A percentile compares a stretch with the other conserved stretches of the same genome.
Conservation (phyloP, 2,113 vertebrate species). For the Bufo gargarizans region DNA sequence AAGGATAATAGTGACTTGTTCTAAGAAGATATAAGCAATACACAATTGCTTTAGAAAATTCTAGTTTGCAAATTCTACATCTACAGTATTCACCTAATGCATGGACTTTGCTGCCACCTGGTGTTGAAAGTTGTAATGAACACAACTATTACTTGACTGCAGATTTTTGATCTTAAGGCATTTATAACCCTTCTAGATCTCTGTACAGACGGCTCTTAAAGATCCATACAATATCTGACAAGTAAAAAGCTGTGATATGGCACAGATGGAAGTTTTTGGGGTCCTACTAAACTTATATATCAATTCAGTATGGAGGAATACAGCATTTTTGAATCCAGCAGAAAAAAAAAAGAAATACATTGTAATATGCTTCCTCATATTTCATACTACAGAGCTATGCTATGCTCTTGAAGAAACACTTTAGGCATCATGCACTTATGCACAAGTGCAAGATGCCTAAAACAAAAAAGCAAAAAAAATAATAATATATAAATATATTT, state of each 20-base stretch:
- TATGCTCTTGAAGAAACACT: too few relatives aligned
- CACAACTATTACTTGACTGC: too few relatives aligned
- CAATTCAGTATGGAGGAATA: background rate
- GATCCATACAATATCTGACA: background rate
- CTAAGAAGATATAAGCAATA: background rate
- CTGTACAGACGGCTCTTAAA: background rate
- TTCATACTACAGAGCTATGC: background rate
- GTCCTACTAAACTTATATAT: background rate
- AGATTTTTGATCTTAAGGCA: too few relatives aligned
- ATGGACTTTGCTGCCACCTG: conserved; percentile 51
- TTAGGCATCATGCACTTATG: too few relatives aligned
- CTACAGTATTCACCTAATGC: background rate
- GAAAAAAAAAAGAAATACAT: background rate
- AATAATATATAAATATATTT: too few relatives aligned
- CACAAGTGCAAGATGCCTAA: too few relatives aligned
- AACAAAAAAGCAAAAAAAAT: too few relatives aligned
- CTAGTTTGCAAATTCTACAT: background rate
- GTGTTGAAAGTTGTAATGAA: background rate
- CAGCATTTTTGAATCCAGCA: too few relatives aligned
- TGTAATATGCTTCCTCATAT: background rate
- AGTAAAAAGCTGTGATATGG: background rate
- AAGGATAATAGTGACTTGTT: background rate
- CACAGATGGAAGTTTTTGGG: background rate
- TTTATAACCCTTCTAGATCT: too few relatives aligned
- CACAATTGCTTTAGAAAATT: background rate